These are phyloP conservation scores for Troides oblongomaculatus DNA, from an alignment of 2,888 invertebrate genomes.

Conservation along the genomic window DNA sequence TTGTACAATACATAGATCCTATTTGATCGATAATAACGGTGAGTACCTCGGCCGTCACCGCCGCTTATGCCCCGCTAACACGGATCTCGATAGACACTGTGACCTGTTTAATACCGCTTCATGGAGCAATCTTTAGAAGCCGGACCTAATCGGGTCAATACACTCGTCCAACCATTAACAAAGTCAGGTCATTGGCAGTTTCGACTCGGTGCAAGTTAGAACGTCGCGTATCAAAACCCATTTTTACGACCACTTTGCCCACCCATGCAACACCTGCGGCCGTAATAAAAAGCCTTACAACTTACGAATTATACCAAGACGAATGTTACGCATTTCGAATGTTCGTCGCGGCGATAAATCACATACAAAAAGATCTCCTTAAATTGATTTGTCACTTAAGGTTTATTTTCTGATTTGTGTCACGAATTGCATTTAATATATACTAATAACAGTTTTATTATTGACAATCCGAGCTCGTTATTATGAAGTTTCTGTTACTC, in stretches of 20 bases:
- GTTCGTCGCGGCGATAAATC: conserved; percentile 43
- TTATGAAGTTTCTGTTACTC: no score
- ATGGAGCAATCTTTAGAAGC: conserved; percentile 45
- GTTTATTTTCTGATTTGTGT: neutral
- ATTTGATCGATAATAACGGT: conserved; percentile 39
- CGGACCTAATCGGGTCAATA: conserved; percentile 24
- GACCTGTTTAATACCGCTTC: conserved; percentile 57
- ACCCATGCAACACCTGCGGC: conserved; percentile 66
- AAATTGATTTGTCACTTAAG: conserved; percentile 15
- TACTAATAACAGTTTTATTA: neutral
- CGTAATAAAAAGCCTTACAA: conserved; percentile 64
- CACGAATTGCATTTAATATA: neutral
- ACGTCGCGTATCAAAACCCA: neutral
- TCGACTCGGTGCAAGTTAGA: conserved; percentile 5
- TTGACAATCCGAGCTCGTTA: no score
- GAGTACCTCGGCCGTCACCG: conserved; percentile 43
- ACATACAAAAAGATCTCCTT: conserved; percentile 34
- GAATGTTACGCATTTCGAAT: conserved; percentile 48
- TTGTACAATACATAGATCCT: neutral
- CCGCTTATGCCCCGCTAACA: conserved; percentile 51
- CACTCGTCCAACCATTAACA: conserved; percentile 7
- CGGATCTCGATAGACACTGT: conserved; percentile 57
- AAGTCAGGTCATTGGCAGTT: conserved; percentile 18
- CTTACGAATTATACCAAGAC: conserved; percentile 55
- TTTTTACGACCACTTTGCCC: conserved; percentile 48